Base-by-base conservation (phyloP, 2,888 invertebrate genomes). In the Dasysyrphus albostriatus region DNA sequence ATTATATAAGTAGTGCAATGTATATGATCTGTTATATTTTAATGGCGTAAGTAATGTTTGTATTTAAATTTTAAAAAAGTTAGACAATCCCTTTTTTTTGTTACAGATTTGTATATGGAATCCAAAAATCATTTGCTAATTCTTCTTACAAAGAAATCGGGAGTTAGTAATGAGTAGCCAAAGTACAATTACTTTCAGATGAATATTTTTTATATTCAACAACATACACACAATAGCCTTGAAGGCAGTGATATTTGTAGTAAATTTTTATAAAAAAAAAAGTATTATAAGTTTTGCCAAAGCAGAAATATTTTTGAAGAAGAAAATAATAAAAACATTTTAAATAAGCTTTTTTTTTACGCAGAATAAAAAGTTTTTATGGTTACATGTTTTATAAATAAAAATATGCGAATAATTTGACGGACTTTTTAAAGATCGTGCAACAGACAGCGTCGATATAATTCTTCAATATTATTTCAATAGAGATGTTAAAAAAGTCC, bases 1-100 rank as follows among this genome's bases (percentile, higher is more conserved):
- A 95, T 90, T 92, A 95, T 47, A 91, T 96, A 6, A 94, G 94
- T 70, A 93, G 93, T 39, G 93, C 90, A 0, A 89, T 95, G 6
- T 93, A 92, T 88, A 88, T 90, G 0, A 65, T 94, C 1, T 93
- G 93, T 88, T 91, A 93, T 47, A 89, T 93, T 34, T 91, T 94
- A 69, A 91, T 94, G 76, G 91, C 93, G 95, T 95, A 92, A 94
- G 94, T 93, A 9, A 16, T 16, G 9, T 16, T 39, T 76, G n/a
- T 63, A 34, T 12, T 0, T 34, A 4, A 19, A 24, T 3, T 6
- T 16, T 39, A 4, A 19, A 24, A 19, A 14, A 9, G 0, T 6
- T 49, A 32, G 8, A 24, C 6, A 10, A 8, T 37, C 0, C 80
- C 58, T 51, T 49, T 54, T 76, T 39, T 69, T 51, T 47, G n/a